A percentile compares a stretch with the other conserved stretches of the same genome.
These are phyloP conservation scores for Philypnodon macrostomus DNA, from an alignment of 2,797 vertebrate species.

Conservation along the genomic window DNA sequence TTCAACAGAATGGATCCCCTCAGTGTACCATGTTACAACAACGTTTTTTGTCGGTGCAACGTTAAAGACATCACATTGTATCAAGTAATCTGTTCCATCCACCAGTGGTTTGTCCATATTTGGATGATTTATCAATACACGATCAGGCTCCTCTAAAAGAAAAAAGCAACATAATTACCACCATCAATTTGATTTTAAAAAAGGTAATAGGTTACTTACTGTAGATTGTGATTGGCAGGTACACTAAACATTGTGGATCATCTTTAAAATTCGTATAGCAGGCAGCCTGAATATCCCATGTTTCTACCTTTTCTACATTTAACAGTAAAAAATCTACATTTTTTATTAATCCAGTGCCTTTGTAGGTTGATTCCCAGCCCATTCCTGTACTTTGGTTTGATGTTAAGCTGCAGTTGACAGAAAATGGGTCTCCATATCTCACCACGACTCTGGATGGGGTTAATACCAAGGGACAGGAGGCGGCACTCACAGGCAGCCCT, in stretches of 20 bases:
- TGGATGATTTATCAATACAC: constrained; percentile 39
- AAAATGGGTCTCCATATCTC: constrained; percentile 26
- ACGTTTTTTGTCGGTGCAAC: constrained; percentile 53
- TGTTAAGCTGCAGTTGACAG: constrained; percentile 42
- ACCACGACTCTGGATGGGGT: constrained; percentile 31
- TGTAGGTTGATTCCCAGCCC: constrained; percentile 46
- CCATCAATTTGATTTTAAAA: neutral
- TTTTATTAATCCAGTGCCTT: fast-evolving
- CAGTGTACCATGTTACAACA: constrained; percentile 51
- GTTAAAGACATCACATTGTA: constrained; percentile 52
- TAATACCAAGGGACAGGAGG: constrained; percentile 16
- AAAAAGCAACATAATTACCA: neutral
- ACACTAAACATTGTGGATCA: fast-evolving
- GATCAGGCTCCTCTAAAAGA: constrained; percentile 58
- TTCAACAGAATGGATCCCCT: no score
- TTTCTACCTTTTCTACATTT: fast-evolving
- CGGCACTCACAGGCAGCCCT: constrained; percentile 22
- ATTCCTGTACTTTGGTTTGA: neutral
- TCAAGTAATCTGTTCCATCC: neutral
- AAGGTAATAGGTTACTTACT: constrained; percentile 45
- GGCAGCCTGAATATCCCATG: fast-evolving
- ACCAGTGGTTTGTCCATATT: neutral
- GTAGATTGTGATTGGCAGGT: constrained; percentile 38
- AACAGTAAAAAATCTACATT: neutral
- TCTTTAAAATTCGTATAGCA: constrained; percentile 8